Evolutionary conservation across 2,113 vertebrate species (phyloP).

Genomic region (Lamprotornis superbus): DNA sequence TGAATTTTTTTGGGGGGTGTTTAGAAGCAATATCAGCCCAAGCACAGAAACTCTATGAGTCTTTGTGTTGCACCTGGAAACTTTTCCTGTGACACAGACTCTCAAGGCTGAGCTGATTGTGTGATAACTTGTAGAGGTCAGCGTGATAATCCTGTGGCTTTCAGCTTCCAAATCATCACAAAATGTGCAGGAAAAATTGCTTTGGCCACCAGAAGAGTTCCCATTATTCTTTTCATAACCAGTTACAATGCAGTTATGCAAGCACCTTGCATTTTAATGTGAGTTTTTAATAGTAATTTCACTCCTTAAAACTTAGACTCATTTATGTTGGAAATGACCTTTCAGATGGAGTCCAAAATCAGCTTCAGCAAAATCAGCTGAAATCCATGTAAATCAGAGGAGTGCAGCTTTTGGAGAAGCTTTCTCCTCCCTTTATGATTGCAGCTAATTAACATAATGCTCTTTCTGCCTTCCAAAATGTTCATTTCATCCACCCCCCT

Average conservation of each 20-base stretch:
- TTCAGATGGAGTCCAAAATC: not conserved
- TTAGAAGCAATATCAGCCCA: not conserved
- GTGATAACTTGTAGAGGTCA: not conserved
- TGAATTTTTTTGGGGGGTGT: not conserved
- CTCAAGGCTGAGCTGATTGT: not conserved
- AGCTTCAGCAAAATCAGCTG: slow-evolving; percentile 28
- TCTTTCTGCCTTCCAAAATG: slow-evolving; percentile 5
- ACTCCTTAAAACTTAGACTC: not conserved
- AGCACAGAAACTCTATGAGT: not conserved
- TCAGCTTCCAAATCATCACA: not conserved
- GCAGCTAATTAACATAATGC: slow-evolving; percentile 27
- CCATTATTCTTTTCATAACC: not conserved
- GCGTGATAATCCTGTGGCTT: not conserved
- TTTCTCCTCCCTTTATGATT: slow-evolving; percentile 2
- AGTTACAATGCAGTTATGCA: not conserved
- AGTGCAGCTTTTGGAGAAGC: not conserved
- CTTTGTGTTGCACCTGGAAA: not conserved
- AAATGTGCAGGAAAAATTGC: not conserved
- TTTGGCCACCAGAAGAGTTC: not conserved
- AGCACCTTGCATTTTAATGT: not conserved
- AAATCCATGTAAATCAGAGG: slow-evolving; percentile 32
- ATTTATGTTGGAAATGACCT: not conserved
- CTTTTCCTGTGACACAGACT: not conserved
- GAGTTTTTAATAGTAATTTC: not conserved
- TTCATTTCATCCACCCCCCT: not conserved